Base-by-base conservation (phyloP, 2,797 vertebrate species). In the Astyanax mexicanus region DNA sequence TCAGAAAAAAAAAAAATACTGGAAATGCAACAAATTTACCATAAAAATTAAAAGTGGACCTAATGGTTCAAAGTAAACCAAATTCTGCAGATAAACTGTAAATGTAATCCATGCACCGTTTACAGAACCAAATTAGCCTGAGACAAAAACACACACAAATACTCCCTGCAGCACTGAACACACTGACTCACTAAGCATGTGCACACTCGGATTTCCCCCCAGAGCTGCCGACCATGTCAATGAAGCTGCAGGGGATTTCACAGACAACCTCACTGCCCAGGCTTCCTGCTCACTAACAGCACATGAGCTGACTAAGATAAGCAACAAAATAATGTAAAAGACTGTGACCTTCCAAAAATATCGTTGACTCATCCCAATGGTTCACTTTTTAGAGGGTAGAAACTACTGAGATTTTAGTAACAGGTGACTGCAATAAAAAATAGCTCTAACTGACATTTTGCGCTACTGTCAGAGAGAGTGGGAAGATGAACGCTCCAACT, bases 161-260 rank as follows among this genome's bases (percentile, higher is more conserved):
- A 60, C 29, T 2, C 29, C 32, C 5, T 5, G 29, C 29, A 32
- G 29, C 29, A 2, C 9, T 42, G 15, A 64, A 55, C 54, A 68
- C 35, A 52, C 49, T 69, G 37, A 62, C 65, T 10, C 27, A 66
- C 19, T 12, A 1, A 25, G 38, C 52, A 61, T 67, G 7, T 72
- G 38, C 19, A 69, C 32, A 29, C 52, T 69, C n/a, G 77, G 79
- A 75, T 80, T 82, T 86, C 74, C 82, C 81, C 81, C 65, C n/a
- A 6, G 7, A 0, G 9, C 35, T 9, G 38, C 1, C 7, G 19
- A 44, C 29, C 25, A 4, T 40, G 19, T 44, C 37, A 38, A 4
- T 7, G 19, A 70, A 78, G 60, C 72, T 75, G 58, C 37, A 76
- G 81, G 83, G 83, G 78, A 84, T 78, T 81, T 83, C 68, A 74